Conservation (phyloP, 2,797 vertebrate genomes). For the Carcharodon carcharias region DNA sequence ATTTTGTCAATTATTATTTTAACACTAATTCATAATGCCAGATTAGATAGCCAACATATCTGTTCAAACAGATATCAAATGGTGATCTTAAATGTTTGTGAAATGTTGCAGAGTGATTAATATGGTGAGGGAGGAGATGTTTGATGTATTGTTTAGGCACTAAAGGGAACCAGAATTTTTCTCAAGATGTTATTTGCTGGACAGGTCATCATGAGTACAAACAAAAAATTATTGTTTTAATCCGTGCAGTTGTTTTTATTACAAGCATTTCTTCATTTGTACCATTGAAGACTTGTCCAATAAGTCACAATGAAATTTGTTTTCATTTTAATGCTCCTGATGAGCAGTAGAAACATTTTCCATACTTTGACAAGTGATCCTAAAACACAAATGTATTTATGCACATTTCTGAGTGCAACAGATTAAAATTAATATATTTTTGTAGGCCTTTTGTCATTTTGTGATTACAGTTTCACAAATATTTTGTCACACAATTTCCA, state of each 20-base stretch:
- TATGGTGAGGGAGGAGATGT: background rate
- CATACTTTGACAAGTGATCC: background rate
- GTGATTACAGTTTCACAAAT: background rate
- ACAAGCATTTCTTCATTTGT: background rate
- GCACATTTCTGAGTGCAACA: slow-evolving; percentile 16
- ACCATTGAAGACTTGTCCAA: background rate
- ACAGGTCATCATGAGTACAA: background rate
- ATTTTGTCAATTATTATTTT: background rate
- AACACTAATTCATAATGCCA: slow-evolving; percentile 11
- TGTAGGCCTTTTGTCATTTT: background rate
- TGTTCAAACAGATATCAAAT: background rate
- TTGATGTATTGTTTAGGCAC: background rate
- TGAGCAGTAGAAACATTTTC: background rate
- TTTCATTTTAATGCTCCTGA: background rate
- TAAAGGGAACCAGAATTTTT: background rate
- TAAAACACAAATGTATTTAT: background rate
- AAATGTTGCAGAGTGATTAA: background rate
- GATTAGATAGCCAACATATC: background rate
- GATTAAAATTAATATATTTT: background rate
- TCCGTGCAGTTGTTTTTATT: background rate
- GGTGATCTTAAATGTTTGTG: background rate
- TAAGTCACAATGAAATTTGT: background rate
- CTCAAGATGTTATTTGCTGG: background rate
- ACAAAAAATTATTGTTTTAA: background rate
- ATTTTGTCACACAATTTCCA: background rate